Conservation (phyloP, 2,888 invertebrate genomes). For the Brenthis hecate region DNA sequence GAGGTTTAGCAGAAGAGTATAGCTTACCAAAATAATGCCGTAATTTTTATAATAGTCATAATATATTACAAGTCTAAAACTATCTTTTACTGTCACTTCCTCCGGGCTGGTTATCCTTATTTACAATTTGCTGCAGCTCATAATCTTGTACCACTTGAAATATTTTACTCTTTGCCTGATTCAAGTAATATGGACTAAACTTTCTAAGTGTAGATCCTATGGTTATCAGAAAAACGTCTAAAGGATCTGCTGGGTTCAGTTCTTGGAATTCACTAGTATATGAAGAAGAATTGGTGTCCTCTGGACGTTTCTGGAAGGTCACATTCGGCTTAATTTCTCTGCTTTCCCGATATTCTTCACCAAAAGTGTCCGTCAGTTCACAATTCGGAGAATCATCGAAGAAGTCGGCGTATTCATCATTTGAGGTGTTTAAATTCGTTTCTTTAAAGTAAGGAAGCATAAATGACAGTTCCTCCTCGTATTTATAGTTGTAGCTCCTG, state of each 20-base stretch:
- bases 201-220: constrained; percentile 67
- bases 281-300: constrained; percentile 33
- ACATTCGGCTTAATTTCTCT: constrained; percentile 52
- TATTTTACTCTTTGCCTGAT: constrained; percentile 74
- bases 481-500: constrained; percentile 64
- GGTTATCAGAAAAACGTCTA: constrained; percentile 67
- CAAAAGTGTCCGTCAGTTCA: constrained; percentile 52
- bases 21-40: no score
- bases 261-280: constrained; percentile 49
- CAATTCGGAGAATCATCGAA: constrained; percentile 52
- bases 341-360: constrained; percentile 45
- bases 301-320: constrained; percentile 44
- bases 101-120: constrained; percentile 49
- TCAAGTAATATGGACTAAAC: constrained; percentile 67
- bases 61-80: neutral
- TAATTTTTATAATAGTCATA: no score
- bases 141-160: constrained; percentile 76
- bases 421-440: constrained; percentile 26
- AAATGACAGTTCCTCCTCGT: constrained; percentile 67
- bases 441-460: constrained; percentile 66
- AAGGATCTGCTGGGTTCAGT: constrained; percentile 58
- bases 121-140: constrained; percentile 68
- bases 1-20: no score
- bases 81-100: constrained; percentile 49
- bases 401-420: constrained; percentile 57